Evolutionary conservation across 2,888 invertebrate genomes (phyloP), one percentile per base, ranked within the genome.

Genomic region (Torymus texanus): DNA sequence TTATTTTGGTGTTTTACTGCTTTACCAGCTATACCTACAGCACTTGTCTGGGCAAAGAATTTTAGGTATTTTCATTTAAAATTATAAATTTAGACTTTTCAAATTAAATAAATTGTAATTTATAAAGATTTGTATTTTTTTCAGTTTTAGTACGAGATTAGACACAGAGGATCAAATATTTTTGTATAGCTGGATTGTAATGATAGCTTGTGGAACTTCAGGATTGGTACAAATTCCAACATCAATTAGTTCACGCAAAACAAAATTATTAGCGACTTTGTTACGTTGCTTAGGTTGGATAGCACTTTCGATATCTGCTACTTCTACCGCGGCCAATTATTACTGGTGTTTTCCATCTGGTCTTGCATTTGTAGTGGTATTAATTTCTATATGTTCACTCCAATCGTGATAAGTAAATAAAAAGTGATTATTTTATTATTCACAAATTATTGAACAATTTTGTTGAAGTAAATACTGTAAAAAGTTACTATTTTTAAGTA

Each of bases 31-130:
- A 83, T 94, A 13, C 96, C 96, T 0, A 93, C 94, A 61, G 92
- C 94, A 16, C 88, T 96, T 61, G 94, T 95, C 5, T 97, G 96
- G 96, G 94, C 95, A 0, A 94, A 94, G 86, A 95, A 95, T 91
- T 95, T 94, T 85, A 93, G 93, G 95, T 96, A 92, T 41, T 8
- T 41, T 8, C 41, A 41, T 41, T 41, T 41, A 92, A 21, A 53
- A 51, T 24, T 21, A 76, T 51, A 75, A 2, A 41, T 56, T 66
- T 51, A 18, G 0, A 21, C 66, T 11, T 62, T 59, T n/a, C 16
- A 65, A 59, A 41, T 55, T 2, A 65, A 11, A 24, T 29, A 55
- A 50, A 53, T 72, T 51, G 59, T 14, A 59, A 65, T 55, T 56
- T 29, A 68, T 74, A 67, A 55, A 53, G 41, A 65, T 76, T 56